Conservation (phyloP, 2,797 vertebrate genomes). For the Sebastes taczanowskii region DNA sequence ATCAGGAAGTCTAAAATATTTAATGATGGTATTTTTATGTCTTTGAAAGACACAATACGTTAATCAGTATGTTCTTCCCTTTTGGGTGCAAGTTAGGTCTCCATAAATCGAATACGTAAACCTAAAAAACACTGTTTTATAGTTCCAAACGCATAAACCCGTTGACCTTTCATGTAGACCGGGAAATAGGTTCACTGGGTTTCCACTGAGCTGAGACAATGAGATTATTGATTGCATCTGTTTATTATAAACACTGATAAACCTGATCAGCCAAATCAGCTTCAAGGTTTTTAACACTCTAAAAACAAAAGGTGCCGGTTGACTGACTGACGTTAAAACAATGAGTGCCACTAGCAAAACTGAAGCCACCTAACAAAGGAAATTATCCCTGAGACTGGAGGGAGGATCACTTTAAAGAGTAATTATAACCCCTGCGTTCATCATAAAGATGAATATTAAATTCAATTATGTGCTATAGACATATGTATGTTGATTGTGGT, state of each 20-base stretch:
- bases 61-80: not conserved
- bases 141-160: not conserved
- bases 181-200: not conserved
- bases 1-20: not conserved
- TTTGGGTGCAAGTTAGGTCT: not conserved
- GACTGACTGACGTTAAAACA: not conserved
- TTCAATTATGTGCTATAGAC: not conserved
- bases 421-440: not conserved
- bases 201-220: not conserved
- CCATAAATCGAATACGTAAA: not conserved
- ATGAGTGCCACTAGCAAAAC: not conserved
- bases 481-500: not conserved
- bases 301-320: not conserved
- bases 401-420: not conserved
- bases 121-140: not conserved
- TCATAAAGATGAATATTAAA: not conserved
- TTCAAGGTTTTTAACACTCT: not conserved
- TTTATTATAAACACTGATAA: constrained; percentile 1
- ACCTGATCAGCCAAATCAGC: not conserved
- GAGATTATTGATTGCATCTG: constrained; percentile 1
- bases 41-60: not conserved
- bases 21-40: not conserved
- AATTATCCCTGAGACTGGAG: not conserved
- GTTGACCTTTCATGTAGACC: not conserved
- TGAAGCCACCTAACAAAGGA: not conserved